phyloP scores from a whole-genome alignment of 1,140 invertebrate species.

The Hesperophylax magnus region DNA sequence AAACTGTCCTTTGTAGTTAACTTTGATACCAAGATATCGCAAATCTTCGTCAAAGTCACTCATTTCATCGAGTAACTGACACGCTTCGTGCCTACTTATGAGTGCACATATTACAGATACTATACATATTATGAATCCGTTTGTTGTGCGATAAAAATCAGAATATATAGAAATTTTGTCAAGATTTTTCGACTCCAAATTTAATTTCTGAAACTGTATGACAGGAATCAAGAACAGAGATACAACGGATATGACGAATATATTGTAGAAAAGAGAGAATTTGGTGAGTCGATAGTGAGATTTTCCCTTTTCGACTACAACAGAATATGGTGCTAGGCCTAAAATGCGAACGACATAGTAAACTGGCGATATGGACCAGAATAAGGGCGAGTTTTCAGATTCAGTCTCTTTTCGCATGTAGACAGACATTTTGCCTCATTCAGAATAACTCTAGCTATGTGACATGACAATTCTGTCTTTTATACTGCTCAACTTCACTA shows the following conservation, averaged over 20 bases:
- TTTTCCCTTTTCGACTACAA: not conserved
- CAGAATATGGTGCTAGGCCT: slow-evolving; percentile 41
- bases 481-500: too few relatives aligned
- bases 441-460: too few relatives aligned
- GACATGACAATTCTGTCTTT: too few relatives aligned
- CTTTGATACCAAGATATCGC: slow-evolving; percentile 23
- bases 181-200: not conserved
- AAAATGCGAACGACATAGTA: slow-evolving; percentile 39
- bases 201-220: slow-evolving; percentile 33
- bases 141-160: slow-evolving; percentile 40
- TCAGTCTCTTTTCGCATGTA: not conserved
- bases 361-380: slow-evolving; percentile 15
- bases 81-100: slow-evolving; percentile 29
- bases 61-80: slow-evolving; percentile 30
- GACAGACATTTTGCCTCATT: too few relatives aligned
- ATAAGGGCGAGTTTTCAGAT: not conserved
- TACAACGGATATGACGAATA: not conserved
- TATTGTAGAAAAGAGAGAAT: slow-evolving; percentile 11
- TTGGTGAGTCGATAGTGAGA: slow-evolving; percentile 17
- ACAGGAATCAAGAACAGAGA: not conserved
- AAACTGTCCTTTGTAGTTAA: slow-evolving; percentile 18
- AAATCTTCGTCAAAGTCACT: slow-evolving; percentile 45
- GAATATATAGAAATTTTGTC: slow-evolving; percentile 44
- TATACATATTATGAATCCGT: not conserved
- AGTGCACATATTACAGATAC: not conserved